Base-by-base conservation (phyloP, 2,888 invertebrate genomes). In the Apoda limacodes region DNA sequence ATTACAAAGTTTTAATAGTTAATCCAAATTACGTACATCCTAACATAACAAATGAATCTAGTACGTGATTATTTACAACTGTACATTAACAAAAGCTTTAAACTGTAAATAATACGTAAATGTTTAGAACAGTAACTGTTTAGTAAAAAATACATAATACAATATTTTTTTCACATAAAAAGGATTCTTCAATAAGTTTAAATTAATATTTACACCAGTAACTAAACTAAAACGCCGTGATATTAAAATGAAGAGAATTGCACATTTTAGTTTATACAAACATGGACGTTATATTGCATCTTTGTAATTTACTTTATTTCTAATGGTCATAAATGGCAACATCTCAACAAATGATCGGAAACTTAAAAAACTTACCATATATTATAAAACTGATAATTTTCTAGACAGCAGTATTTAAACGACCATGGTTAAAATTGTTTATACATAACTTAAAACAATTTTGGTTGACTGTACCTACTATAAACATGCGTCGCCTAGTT, bases 221-320 rank as follows among this genome's bases (percentile, higher is more conserved):
- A 75, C 62, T 74, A 75, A 76, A 68, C 48, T 68, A 71, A 74
- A 70, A 64, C 64, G 60, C 63, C 64, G 66, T 63, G 69, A 74
- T 68, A 76, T 72, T 74, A 69, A 76, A 76, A 76, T 70, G 62
- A 75, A 61, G 69, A 68, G 60, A 75, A 78, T 80, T 80, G 78
- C 78, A 80, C 78, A 75, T 65, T 50, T n/a, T 61, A 59, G 60
- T 72, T 72, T 57, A 64, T 58, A n/a, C n/a, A n/a, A n/a, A 64
- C 57, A 60, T 75, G 75, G 75, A 80, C 76, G 74, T 6, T 6
- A 17, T 64, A 67, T 70, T 65, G 68, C 65, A 59, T 60, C 60
- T 51, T 52, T 50, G 49, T 17, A 6, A 6, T 17, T 17, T 7
- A 17, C 7, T 17, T 5, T 17, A 17, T 17, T 17, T 6, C 7